Evolutionary conservation across 1,140 invertebrate genomes (phyloP).

Genomic region (Neomicropteryx cornuta): DNA sequence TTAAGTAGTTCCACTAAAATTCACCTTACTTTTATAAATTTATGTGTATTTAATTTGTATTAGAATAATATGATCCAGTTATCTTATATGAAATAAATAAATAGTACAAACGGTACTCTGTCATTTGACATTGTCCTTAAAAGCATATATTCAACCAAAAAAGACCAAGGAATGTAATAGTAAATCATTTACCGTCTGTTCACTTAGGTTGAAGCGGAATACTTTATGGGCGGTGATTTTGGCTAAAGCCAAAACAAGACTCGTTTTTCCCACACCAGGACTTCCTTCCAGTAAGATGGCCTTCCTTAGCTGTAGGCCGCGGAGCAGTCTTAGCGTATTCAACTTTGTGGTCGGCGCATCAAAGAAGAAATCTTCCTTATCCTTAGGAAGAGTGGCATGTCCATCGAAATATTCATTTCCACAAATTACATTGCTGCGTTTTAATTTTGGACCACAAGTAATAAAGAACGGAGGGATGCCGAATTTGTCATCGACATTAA

Average conservation of each 20-base stretch:
- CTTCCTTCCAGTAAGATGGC: constrained; percentile 94
- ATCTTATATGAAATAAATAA: too few relatives aligned
- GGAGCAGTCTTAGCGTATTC: constrained; percentile 76
- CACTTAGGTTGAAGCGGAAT: constrained; percentile 92
- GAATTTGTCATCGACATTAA: constrained; percentile 35
- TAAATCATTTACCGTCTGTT: constrained; percentile 92
- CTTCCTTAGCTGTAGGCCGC: constrained; percentile 81
- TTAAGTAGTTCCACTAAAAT: neutral
- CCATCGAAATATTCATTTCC: too few relatives aligned
- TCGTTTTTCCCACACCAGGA: constrained; percentile 97
- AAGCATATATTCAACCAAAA: too few relatives aligned
- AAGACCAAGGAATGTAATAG: too few relatives aligned
- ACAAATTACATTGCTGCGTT: too few relatives aligned
- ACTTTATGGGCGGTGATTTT: constrained; percentile 71
- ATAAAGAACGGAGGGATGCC: constrained; percentile 67
- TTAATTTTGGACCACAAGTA: constrained; percentile 34
- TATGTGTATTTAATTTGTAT: constrained; percentile 1
- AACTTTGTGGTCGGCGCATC: constrained; percentile 70
- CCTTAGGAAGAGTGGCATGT: constrained; percentile 14
- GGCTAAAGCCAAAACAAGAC: constrained; percentile 85
- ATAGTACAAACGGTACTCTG: too few relatives aligned
- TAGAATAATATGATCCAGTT: too few relatives aligned
- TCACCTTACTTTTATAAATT: neutral
- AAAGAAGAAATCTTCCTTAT: constrained; percentile 51
- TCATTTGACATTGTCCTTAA: too few relatives aligned